Evolutionary conservation across 1,140 invertebrate genomes (phyloP), one percentile per base, ranked within the genome.

Genomic region (Bombus polaris): DNA sequence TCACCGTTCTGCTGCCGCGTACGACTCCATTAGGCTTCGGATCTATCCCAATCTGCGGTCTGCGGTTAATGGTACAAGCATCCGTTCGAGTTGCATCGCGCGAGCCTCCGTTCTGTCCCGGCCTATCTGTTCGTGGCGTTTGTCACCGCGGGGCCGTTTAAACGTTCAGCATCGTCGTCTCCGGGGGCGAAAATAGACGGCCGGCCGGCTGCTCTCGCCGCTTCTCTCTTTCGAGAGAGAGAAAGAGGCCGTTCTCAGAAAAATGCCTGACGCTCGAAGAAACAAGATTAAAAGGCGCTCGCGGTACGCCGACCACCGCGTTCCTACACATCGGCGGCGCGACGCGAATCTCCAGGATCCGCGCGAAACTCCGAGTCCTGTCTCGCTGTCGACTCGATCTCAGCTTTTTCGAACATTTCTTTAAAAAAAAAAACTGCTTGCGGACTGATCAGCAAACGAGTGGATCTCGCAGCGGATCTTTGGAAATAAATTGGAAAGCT

Each of bases 131-230:
- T 66, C 77, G 39, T 76, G 72, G 78, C 81, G 84, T 88, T 86
- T 88, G 91, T 87, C 90, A 88, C 88, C 87, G 85, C 74, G 59
- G 83, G 85, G 42, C 81, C 79, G 86, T 74, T 91, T 92, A 89
- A 88, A 73, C 87, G 89, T 87, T 89, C 88, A 85, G 65, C 79
- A 59, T 79, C 76, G 57, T 88, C 82, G 85, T 89, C 81, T 68
- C 83, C 71, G 71, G 78, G 88, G 76, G 87, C 81, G 81, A 91
- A 92, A 92, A 92, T 92, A 92, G 91, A 92, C 89, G 73, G 75
- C 37, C 75, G 76, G 72, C 79, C 73, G 83, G 86, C 47, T 47
- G 77, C 39, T 84, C 70, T 79, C 76, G 70, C 75, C 47, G n/a
- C 71, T 74, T 42, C 57, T 77, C 59, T 44, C 15, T 6, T 57